These are phyloP conservation scores for Megaceryle torquata DNA, from an alignment of 2,113 vertebrate species.

Conservation along the genomic window DNA sequence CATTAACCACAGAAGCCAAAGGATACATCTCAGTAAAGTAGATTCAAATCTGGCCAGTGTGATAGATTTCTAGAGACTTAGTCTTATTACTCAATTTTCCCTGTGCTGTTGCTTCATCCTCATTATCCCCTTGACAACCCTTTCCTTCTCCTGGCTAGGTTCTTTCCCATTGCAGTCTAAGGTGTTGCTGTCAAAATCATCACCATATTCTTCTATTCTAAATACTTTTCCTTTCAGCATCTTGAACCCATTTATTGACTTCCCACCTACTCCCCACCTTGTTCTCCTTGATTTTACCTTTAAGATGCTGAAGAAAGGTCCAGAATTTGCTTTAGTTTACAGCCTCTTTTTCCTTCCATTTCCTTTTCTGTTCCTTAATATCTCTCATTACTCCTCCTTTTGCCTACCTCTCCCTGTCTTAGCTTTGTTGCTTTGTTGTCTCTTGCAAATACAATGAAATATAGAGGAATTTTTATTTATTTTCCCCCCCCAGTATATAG, in stretches of 20 bases:
- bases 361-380: not conserved
- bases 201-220: not conserved
- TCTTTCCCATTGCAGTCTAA: not conserved
- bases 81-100: not conserved
- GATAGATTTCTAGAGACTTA: not conserved
- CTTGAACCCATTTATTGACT: constrained; percentile 5
- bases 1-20: not conserved
- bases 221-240: constrained; percentile 22
- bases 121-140: not conserved
- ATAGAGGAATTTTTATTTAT: too few species aligned
- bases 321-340: not conserved
- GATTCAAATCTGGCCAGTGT: not conserved
- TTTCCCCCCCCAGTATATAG: too few species aligned
- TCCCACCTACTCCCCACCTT: not conserved
- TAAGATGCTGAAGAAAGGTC: not conserved
- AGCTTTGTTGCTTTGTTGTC: not conserved
- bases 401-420: not conserved
- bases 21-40: not conserved
- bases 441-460: not conserved
- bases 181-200: constrained; percentile 1
- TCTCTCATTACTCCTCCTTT: not conserved
- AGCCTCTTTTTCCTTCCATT: not conserved
- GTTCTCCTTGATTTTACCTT: not conserved
- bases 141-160: not conserved
- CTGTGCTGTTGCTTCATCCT: not conserved